phyloP scores from a whole-genome alignment of 2,113 vertebrate species.

The Callocephalon fimbriatum region DNA sequence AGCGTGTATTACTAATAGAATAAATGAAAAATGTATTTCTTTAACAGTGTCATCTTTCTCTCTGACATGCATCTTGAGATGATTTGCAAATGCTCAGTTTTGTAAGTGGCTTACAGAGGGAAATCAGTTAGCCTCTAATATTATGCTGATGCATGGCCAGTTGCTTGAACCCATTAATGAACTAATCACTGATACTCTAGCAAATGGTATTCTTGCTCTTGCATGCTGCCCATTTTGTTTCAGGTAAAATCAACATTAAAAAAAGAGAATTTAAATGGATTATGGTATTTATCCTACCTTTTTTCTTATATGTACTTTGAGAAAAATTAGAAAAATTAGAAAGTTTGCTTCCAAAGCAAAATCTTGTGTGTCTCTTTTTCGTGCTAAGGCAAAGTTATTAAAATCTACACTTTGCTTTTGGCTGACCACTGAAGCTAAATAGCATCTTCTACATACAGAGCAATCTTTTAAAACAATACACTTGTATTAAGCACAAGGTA shows the following conservation, averaged over 20 bases:
- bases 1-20: constrained; percentile 64
- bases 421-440: neutral
- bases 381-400: neutral
- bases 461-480: constrained; percentile 17
- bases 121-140: constrained; percentile 72
- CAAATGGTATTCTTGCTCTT: constrained; percentile 30
- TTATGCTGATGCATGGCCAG: constrained; percentile 72
- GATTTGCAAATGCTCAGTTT: constrained; percentile 67
- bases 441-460: neutral
- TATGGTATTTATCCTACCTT: neutral
- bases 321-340: neutral
- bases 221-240: constrained; percentile 28
- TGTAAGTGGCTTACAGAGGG: constrained; percentile 61
- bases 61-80: constrained; percentile 57
- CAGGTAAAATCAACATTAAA: constrained; percentile 58
- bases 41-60: constrained; percentile 61
- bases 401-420: neutral
- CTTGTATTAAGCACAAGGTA: constrained; percentile 34
- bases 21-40: constrained; percentile 73
- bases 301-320: neutral
- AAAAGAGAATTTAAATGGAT: constrained; percentile 13
- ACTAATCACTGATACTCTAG: constrained; percentile 68
- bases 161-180: constrained; percentile 72
- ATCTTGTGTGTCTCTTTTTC: neutral
- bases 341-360: neutral